phyloP scores from a whole-genome alignment of 2,888 invertebrate genomes.

The Meliscaeva auricollis region DNA sequence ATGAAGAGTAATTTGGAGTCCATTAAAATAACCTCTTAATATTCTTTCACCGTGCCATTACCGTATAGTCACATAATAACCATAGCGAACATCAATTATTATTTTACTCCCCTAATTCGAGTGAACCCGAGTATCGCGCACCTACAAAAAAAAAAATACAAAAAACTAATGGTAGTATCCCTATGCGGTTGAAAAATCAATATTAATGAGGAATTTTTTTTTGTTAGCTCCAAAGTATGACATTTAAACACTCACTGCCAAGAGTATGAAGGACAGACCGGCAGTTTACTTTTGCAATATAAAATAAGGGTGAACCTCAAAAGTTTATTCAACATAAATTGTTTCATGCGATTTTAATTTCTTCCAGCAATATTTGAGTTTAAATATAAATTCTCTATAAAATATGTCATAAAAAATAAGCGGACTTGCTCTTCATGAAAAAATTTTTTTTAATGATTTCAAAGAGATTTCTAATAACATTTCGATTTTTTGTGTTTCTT shows the following conservation, averaged over 20 bases:
- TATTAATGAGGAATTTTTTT: conserved; percentile 2
- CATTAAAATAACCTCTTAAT: conserved; percentile 19
- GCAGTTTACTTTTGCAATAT: background rate
- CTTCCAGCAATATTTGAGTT: background rate
- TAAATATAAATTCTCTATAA: too few relatives aligned
- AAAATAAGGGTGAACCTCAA: background rate
- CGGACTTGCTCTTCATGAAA: too few relatives aligned
- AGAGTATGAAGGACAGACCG: background rate
- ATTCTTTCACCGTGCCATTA: background rate
- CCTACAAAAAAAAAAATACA: too few relatives aligned
- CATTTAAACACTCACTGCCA: background rate
- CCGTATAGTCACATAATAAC: background rate
- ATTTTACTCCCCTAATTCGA: background rate
- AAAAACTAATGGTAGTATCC: background rate
- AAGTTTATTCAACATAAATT: background rate
- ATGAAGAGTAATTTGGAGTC: background rate
- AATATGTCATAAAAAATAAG: too few relatives aligned
- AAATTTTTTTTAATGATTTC: too few relatives aligned
- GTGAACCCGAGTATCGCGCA: background rate
- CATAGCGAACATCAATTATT: conserved; percentile 5
- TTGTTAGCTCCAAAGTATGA: background rate
- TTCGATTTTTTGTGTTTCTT: too few relatives aligned
- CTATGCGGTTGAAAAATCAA: background rate
- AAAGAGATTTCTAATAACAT: too few relatives aligned
- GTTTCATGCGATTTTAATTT: background rate